Conservation (phyloP, 1,140 invertebrate genomes). For the Oedothorax gibbosus region DNA sequence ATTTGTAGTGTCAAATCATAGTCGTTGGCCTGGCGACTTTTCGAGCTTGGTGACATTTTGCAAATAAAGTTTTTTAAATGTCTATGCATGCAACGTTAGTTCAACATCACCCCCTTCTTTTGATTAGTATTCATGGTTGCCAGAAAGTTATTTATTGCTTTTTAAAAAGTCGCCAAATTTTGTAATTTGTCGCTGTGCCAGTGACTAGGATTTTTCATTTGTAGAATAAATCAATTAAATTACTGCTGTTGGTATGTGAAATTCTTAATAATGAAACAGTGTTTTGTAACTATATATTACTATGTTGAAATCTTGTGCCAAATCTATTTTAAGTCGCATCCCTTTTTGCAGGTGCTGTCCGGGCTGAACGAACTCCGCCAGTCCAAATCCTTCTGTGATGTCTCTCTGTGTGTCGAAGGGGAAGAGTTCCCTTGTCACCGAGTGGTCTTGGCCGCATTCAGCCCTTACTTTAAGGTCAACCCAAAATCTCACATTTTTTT, state of each 20-base stretch:
- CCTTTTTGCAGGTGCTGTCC: constrained; percentile 67
- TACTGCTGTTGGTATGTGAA: background rate
- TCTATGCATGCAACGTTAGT: too few relatives aligned
- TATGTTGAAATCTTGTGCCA: background rate
- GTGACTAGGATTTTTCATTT: too few relatives aligned
- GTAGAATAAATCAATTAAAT: too few relatives aligned
- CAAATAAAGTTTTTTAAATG: too few relatives aligned
- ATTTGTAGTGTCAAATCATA: too few relatives aligned
- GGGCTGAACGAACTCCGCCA: constrained; percentile 72
- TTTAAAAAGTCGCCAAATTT: too few relatives aligned
- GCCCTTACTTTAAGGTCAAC: constrained; percentile 71
- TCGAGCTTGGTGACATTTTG: too few relatives aligned
- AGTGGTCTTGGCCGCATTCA: constrained; percentile 71
- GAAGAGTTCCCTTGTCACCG: constrained; percentile 71
- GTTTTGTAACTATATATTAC: background rate
- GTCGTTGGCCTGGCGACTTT: too few relatives aligned
- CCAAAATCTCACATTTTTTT: background rate
- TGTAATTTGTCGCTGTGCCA: too few relatives aligned
- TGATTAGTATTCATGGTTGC: too few relatives aligned
- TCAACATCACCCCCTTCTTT: too few relatives aligned
- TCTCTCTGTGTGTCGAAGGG: constrained; percentile 69
- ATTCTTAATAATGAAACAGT: background rate
- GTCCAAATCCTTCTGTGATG: constrained; percentile 71
- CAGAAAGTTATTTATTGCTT: too few relatives aligned
- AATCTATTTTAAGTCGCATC: background rate